Conservation (phyloP, 1,140 invertebrate species). For the Pinna nobilis region DNA sequence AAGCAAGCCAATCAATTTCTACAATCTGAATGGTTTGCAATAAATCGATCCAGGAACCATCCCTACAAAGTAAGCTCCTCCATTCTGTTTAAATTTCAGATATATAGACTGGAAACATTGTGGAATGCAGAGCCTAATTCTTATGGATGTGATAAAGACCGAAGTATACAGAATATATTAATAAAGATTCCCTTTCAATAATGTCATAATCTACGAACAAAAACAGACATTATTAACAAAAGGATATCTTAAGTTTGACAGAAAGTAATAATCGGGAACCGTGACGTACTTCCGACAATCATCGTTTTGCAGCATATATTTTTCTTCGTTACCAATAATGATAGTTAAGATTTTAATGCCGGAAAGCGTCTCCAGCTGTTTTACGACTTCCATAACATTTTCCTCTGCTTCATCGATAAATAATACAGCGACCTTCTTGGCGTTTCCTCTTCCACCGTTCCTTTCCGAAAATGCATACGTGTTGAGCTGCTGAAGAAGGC, state of each 20-base stretch:
- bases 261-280: background rate
- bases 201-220: too few relatives aligned
- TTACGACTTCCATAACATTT: conserved; percentile 9
- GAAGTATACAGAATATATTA: too few relatives aligned
- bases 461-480: conserved; percentile 10
- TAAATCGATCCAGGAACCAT: too few relatives aligned
- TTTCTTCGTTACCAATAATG: conserved; percentile 21
- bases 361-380: background rate
- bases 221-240: conserved; percentile 5
- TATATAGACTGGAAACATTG: too few relatives aligned
- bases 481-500: conserved; percentile 43
- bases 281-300: background rate
- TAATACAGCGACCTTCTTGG: conserved; percentile 37
- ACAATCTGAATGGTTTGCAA: too few relatives aligned
- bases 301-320: conserved; percentile 7
- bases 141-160: too few relatives aligned
- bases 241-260: background rate
- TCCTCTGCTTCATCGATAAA: conserved; percentile 39
- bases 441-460: conserved; percentile 37
- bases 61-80: too few relatives aligned
- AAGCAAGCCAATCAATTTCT: too few relatives aligned
- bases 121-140: too few relatives aligned
- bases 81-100: too few relatives aligned
- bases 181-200: too few relatives aligned
- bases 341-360: conserved; percentile 21